A percentile compares a stretch with the other conserved stretches of the same genome.
Evolutionary conservation across 2,888 invertebrate species (phyloP).

Genomic region (Acronicta alni): DNA sequence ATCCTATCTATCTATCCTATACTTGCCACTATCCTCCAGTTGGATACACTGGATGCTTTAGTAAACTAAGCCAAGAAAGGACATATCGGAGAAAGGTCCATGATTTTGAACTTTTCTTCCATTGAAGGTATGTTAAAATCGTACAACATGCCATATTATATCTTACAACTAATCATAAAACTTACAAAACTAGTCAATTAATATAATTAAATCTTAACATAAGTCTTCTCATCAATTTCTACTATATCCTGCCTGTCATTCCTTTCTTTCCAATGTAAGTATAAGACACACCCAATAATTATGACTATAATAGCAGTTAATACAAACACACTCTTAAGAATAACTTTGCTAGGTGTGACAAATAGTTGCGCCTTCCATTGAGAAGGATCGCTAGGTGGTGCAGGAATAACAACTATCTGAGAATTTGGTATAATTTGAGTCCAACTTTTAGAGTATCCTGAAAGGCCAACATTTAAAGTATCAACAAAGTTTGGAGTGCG

Average conservation of each 20-base stretch:
- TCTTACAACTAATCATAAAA: no score
- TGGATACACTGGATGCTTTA: no score
- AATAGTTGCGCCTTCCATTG: conserved; percentile 97
- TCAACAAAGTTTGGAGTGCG: conserved; percentile 99
- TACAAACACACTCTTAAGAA: conserved; percentile 96
- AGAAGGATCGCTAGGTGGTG: conserved; percentile 92
- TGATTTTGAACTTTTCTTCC: no score
- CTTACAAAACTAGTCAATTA: neutral
- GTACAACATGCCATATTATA: no score
- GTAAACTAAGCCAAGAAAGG: no score
- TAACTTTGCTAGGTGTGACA: conserved; percentile 97
- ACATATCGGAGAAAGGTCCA: no score
- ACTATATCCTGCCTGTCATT: conserved; percentile 84
- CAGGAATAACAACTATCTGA: conserved; percentile 98
- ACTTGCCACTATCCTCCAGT: no score
- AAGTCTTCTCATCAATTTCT: conserved; percentile 84
- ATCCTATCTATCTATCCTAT: no score
- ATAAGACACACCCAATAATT: conserved; percentile 95
- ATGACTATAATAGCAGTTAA: conserved; percentile 95
- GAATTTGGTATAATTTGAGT: conserved; percentile 99
- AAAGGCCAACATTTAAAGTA: conserved; percentile 93
- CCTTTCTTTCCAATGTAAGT: conserved; percentile 96
- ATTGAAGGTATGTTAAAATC: no score
- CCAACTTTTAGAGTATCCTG: conserved; percentile 93
- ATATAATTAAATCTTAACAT: conserved; percentile 76